phyloP scores from a whole-genome alignment of 2,113 vertebrate genomes.

The Connochaetes taurinus region DNA sequence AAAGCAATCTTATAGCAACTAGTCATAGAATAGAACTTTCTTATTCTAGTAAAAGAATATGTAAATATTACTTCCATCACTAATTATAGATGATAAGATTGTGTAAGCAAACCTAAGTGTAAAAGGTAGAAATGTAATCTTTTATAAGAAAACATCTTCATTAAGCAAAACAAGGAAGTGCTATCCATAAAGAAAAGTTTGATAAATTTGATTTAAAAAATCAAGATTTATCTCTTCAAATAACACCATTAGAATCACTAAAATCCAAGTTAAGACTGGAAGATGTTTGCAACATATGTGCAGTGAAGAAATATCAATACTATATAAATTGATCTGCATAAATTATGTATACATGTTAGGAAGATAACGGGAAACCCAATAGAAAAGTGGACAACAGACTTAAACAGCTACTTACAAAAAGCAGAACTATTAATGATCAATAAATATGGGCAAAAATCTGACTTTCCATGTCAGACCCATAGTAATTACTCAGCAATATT shows the following conservation, averaged over 20 bases:
- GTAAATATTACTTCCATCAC: not conserved
- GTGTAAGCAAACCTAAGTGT: not conserved
- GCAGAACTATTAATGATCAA: not conserved
- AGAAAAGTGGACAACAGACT: not conserved
- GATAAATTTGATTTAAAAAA: not conserved
- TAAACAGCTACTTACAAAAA: not conserved
- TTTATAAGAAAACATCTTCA: not conserved
- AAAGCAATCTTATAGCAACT: not conserved
- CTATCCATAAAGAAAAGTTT: not conserved
- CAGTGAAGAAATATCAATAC: not conserved
- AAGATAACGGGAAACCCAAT: not conserved
- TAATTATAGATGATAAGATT: not conserved
- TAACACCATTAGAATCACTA: not conserved
- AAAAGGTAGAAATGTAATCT: not conserved
- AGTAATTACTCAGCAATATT: not conserved
- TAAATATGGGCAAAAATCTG: not conserved
- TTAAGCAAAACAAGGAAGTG: not conserved
- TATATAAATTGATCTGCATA: not conserved
- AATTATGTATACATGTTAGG: not conserved
- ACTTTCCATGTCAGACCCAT: not conserved
- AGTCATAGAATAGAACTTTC: not conserved
- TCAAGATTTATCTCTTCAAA: not conserved
- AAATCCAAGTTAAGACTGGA: not conserved
- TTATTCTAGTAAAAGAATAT: not conserved
- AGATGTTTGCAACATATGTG: not conserved